Evolutionary conservation across 35 echinoderm and acorn worm genomes (phyloP).

Genomic region (Nesometra sesokonis): DNA sequence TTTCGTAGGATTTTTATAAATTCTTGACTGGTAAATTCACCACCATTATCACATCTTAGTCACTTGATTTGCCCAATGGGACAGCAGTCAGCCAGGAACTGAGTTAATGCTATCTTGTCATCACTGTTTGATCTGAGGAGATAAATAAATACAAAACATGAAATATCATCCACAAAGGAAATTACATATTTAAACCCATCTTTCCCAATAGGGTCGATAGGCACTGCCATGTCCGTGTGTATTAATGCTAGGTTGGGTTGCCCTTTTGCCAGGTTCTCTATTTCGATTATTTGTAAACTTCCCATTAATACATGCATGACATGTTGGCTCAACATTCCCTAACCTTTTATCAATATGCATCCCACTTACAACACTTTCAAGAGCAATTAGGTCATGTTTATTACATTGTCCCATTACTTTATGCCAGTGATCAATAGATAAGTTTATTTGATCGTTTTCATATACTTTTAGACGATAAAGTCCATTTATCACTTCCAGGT

Average conservation of each 20-base stretch:
- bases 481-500: too few species aligned
- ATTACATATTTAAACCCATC: conserved; percentile 35
- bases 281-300: conserved; percentile 38
- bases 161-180: conserved; percentile 35
- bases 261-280: conserved; percentile 16
- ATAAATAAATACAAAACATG: conserved; percentile 17
- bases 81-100: conserved; percentile 29
- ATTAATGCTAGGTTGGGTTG: conserved; percentile 10
- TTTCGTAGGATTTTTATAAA: conserved; percentile 12
- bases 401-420: too few species aligned
- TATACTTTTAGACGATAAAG: too few species aligned
- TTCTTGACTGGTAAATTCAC: conserved; percentile 21
- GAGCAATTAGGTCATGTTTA: too few species aligned
- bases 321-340: background rate
- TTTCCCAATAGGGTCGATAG: conserved; percentile 17
- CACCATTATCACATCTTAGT: conserved; percentile 37
- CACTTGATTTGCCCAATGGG: conserved; percentile 24
- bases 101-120: background rate
- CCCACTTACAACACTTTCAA: too few species aligned
- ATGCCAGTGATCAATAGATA: too few species aligned
- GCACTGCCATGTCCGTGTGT: conserved; percentile 24
- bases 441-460: too few species aligned
- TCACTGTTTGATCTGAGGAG: conserved; percentile 20
- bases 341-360: too few species aligned
- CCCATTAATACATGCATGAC: conserved; percentile 24